Evolutionary conservation across 2,797 vertebrate species (phyloP).

Genomic region (Argyrosomus regius): DNA sequence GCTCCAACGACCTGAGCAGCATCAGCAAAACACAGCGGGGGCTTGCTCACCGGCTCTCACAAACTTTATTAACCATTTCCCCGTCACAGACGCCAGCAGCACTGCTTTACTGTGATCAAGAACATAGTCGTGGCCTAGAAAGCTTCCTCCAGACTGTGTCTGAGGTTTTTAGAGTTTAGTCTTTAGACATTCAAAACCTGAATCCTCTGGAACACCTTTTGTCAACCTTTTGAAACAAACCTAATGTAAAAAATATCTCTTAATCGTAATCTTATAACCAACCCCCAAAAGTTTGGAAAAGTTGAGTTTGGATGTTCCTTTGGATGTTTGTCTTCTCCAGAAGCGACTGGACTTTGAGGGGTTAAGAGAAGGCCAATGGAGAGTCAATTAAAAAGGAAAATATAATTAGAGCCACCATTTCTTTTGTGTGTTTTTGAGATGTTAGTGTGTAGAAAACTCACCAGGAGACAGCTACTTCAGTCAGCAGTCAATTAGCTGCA

Average conservation of each 20-base stretch:
- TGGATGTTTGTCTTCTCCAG: background rate
- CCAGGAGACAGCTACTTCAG: slow-evolving; percentile 8
- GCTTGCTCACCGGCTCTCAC: slow-evolving; percentile 16
- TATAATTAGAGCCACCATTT: slow-evolving; percentile 11
- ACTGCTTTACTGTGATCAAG: background rate
- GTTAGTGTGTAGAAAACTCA: slow-evolving; percentile 14
- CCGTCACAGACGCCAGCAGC: slow-evolving; percentile 1
- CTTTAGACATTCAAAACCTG: background rate
- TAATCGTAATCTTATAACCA: background rate
- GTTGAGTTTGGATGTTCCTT: background rate
- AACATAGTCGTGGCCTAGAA: background rate
- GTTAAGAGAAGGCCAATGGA: background rate
- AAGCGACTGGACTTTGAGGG: slow-evolving; percentile 3
- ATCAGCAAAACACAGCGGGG: slow-evolving; percentile 30
- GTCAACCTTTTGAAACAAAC: background rate
- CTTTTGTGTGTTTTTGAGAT: slow-evolving; percentile 8
- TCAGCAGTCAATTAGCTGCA: slow-evolving; percentile 39
- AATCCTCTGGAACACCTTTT: background rate
- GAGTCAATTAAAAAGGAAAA: slow-evolving; percentile 16
- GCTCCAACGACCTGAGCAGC: slow-evolving; percentile 74
- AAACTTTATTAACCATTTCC: slow-evolving; percentile 43
- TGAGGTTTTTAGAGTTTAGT: background rate
- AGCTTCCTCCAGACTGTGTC: background rate
- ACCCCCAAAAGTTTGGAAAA: background rate
- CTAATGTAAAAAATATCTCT: background rate